Conservation (phyloP, 2,113 vertebrate genomes). For the Scomber colias region DNA sequence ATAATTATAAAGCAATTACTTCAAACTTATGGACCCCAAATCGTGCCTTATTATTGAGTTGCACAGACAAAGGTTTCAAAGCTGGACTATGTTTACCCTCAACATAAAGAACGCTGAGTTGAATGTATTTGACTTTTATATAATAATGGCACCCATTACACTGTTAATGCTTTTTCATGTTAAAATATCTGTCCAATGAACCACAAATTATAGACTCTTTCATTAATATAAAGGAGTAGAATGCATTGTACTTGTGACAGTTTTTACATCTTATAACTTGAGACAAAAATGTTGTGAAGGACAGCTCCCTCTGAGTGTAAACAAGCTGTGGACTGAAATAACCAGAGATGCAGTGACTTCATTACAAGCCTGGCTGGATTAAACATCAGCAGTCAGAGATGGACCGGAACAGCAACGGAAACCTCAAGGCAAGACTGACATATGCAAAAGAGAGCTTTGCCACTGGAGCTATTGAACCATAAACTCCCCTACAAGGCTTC, state of each 20-base stretch:
- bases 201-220: too few species aligned
- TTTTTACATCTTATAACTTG: not conserved
- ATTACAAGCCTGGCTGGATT: slow-evolving; percentile 27
- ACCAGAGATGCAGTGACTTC: slow-evolving; percentile 25
- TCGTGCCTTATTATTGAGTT: too few species aligned
- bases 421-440: slow-evolving; percentile 39
- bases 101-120: not conserved
- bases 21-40: too few species aligned
- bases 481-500: not conserved
- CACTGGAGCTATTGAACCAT: slow-evolving; percentile 30
- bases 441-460: slow-evolving; percentile 37
- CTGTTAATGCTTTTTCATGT: not conserved
- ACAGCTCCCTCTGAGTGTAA: not conserved
- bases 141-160: not conserved
- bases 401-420: slow-evolving; percentile 14
- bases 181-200: too few species aligned
- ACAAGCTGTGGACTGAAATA: not conserved
- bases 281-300: not conserved
- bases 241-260: too few species aligned
- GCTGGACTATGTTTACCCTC: too few species aligned
- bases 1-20: not conserved
- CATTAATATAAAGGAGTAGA: too few species aligned
- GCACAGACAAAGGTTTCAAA: too few species aligned
- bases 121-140: not conserved
- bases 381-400: slow-evolving; percentile 4